Conservation (phyloP, 2,113 vertebrate species). For the Chloropsis cyanopogon region DNA sequence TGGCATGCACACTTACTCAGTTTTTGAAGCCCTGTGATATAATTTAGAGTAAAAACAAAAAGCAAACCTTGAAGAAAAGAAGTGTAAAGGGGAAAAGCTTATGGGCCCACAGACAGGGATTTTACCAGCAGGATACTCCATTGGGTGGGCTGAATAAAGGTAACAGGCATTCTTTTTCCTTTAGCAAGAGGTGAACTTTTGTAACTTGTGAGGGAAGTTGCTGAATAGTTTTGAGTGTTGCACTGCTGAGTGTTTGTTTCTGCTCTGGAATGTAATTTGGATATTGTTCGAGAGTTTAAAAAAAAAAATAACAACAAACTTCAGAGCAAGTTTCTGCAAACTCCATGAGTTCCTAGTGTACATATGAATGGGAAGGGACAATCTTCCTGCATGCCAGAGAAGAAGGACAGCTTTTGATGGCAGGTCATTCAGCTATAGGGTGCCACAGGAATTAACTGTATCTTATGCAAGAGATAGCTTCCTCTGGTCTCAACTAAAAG, state of each 20-base stretch:
- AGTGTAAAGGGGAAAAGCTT: neutral
- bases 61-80: neutral
- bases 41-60: neutral
- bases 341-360: slow-evolving; percentile 71
- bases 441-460: slow-evolving; percentile 67
- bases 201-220: neutral
- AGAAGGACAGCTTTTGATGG: slow-evolving; percentile 71
- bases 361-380: slow-evolving; percentile 80
- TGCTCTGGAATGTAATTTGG: slow-evolving; percentile 18
- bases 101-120: neutral
- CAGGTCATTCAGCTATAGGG: slow-evolving; percentile 70
- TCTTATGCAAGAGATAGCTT: slow-evolving; percentile 63
- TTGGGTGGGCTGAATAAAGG: neutral
- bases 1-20: neutral
- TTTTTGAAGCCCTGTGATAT: neutral
- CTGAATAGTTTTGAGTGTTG: neutral
- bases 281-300: neutral
- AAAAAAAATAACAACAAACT: slow-evolving; percentile 7
- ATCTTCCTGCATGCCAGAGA: slow-evolving; percentile 81
- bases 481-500: slow-evolving; percentile 62
- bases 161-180: slow-evolving; percentile 1
- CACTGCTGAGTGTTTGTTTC: slow-evolving; percentile 16
- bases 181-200: neutral
- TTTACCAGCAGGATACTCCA: neutral
- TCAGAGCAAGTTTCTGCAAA: slow-evolving; percentile 28